Base-by-base conservation (phyloP, 2,113 vertebrate species). In the Tragelaphus buxtoni region DNA sequence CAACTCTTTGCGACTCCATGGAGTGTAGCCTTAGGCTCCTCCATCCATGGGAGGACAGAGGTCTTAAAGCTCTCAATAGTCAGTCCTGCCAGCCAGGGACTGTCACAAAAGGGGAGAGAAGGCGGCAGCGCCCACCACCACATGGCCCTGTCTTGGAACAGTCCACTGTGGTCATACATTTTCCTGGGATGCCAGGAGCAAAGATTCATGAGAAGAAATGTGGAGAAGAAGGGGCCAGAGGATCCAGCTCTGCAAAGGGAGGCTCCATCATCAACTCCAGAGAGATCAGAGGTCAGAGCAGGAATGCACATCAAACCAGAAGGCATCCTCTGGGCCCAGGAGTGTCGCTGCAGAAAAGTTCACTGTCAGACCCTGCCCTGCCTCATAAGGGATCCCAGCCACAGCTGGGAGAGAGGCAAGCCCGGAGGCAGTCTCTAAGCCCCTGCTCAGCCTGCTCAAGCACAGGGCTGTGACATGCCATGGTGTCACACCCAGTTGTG, bases 381-480 rank as follows among this genome's bases (percentile, higher is more conserved):
- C 8, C 53, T 90, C n/a, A 1, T 9, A 24, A 83, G n/a, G 58
- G 16, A 18, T 9, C 11, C 45, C 0, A 9, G 30, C 26, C 1
- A 1, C 39, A n/a, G 74, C 53, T 47, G 53, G 18, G 55, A 35
- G 17, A 61, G 20, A 55, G 61, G 55, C 28, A 20, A 1, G 32
- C 63, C 82, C 1, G 17, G 63, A 49, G n/a, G 49, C 17, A 17
- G 53, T 2, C 63, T 8, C 1, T 7, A 18, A 18, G 7, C 14
- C 26, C 2, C 47, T 2, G 4, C 17, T 32, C 26, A 49, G 84
- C 16, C 6, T 18, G 22, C 39, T 24, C 14, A 6, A 5, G 47
- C 58, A 5, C 0, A 0, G 87, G 76, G 16, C 5, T 10, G 32
- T 11, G 30, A 9, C 32, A 2, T 7, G 51, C 11, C 1, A 0